These are phyloP conservation scores for Myioborus melanocephalus DNA, from an alignment of 2,797 vertebrate species.

Conservation along the genomic window DNA sequence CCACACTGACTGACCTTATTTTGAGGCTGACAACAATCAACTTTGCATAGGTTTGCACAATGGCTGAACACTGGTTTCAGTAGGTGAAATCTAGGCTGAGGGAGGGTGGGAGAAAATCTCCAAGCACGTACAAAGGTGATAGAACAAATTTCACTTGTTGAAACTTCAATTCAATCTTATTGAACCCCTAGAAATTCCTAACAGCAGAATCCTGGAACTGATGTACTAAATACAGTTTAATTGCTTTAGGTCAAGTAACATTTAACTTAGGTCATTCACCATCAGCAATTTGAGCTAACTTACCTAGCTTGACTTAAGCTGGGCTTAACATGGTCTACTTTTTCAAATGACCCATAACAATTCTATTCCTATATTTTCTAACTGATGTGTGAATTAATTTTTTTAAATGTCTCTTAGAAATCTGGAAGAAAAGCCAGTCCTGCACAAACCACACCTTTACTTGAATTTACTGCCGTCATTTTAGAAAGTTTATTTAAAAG, in stretches of 20 bases:
- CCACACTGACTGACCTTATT: background rate
- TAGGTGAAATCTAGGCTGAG: background rate
- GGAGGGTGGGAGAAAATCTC: background rate
- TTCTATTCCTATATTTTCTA: background rate
- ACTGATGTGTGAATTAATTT: background rate
- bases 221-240: background rate
- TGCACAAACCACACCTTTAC: slow-evolving; percentile 28
- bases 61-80: background rate
- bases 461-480: slow-evolving; percentile 44
- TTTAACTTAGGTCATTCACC: background rate
- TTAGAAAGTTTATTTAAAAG: slow-evolving; percentile 51
- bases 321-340: background rate
- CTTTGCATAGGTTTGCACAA: background rate
- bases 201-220: background rate
- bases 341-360: background rate
- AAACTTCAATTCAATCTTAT: background rate
- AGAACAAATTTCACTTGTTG: background rate
- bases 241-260: background rate
- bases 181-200: background rate
- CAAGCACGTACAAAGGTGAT: background rate
- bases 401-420: background rate
- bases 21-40: background rate
- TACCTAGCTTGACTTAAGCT: background rate
- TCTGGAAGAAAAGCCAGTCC: background rate
- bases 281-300: background rate